These are phyloP conservation scores for Drosophila erecta DNA, from an alignment of 1,140 invertebrate genomes.

Conservation along the genomic window DNA sequence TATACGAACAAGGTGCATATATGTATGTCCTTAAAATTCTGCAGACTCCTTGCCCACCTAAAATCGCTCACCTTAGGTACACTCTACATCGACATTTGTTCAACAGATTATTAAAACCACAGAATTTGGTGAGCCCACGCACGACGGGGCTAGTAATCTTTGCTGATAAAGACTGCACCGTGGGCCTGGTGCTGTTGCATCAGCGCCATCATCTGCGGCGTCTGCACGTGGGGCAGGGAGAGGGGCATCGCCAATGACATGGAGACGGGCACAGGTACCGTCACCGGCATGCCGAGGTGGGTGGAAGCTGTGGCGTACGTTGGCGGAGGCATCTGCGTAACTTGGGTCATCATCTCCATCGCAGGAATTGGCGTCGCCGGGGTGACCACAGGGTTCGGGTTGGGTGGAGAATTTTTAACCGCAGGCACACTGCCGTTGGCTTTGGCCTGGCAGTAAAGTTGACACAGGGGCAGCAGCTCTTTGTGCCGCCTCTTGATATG, in stretches of 20 bases:
- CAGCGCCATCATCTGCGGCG: conserved; percentile 69
- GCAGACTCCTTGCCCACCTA: neutral
- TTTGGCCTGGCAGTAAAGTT: conserved; percentile 78
- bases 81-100: conserved; percentile 37
- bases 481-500: conserved; percentile 80
- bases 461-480: conserved; percentile 67
- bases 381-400: conserved; percentile 3
- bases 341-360: conserved; percentile 29
- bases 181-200: conserved; percentile 68
- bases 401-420: conserved; percentile 19
- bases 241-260: conserved; percentile 65
- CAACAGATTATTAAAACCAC: conserved; percentile 14
- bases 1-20: neutral
- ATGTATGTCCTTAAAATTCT: neutral
- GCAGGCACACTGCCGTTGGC: conserved; percentile 25
- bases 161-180: conserved; percentile 61
- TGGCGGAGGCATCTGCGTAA: conserved; percentile 16
- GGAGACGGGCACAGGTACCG: conserved; percentile 45
- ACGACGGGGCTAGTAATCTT: conserved; percentile 56
- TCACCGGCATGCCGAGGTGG: conserved; percentile 49
- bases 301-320: conserved; percentile 41
- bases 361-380: conserved; percentile 28
- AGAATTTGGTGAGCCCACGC: conserved; percentile 21
- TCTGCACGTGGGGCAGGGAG: conserved; percentile 50
- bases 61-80: conserved; percentile 26